Base-by-base conservation (phyloP, 2,888 invertebrate species). In the Formica aserva region DNA sequence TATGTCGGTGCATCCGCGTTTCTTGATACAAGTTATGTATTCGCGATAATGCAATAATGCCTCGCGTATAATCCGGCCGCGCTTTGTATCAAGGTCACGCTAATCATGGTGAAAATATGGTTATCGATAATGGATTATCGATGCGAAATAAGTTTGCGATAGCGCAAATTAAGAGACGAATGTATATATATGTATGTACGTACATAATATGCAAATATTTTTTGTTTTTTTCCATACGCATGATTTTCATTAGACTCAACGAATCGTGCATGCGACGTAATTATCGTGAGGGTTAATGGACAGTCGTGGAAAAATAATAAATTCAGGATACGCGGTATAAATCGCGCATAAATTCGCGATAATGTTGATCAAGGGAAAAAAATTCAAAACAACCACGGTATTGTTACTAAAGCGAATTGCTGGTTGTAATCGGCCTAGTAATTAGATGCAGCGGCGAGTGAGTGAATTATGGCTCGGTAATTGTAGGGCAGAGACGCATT, bases 1-100 rank as follows among this genome's bases (percentile, higher is more conserved):
- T 92, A 92, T 88, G 89, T 91, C 91, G 88, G 86, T 90, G 89
- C 89, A 87, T 88, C 88, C 69, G 38, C 38, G 26, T 90, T 91
- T 91, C 88, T 85, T 88, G 77, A 82, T 74, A 57, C 76, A 48
- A 76, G 88, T 88, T 89, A 67, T 67, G 69, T 77, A 77, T 72
- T 18, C 63, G 88, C 90, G 81, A 84, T 76, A 81, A 86, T 85
- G 90, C n/a, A 52, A 52, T 91, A 90, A 91, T 89, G 89, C 89
- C 90, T 87, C 86, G 65, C 65, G 57, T 75, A 82, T 74, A 74
- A 52, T 52, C 3, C 45, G 48, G 6, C n/a, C 22, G 26, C 38
- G 22, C 63, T 63, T 11, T 63, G 32, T 6, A 62, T 41, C 41
- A 60, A 69, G 78, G 8, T 71, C 35, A 60, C 69, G 32, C 29